phyloP scores from a whole-genome alignment of 2,113 vertebrate species.

The Oreocharis arfaki region DNA sequence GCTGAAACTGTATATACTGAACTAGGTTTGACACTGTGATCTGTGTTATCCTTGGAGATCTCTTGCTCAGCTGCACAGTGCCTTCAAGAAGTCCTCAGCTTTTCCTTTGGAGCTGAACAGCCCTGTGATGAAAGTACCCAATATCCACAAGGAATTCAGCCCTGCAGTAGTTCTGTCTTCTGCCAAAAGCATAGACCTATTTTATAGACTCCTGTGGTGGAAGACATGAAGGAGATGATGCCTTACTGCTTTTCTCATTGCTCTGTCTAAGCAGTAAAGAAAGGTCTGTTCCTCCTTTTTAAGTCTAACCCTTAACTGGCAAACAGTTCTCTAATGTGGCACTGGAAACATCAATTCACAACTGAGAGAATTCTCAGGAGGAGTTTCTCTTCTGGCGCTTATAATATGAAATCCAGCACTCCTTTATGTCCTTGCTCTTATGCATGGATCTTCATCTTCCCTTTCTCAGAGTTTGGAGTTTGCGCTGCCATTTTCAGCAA shows the following conservation, averaged over 20 bases:
- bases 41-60: not conserved
- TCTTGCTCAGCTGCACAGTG: not conserved
- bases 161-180: not conserved
- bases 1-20: not conserved
- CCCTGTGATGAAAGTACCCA: not conserved
- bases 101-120: not conserved
- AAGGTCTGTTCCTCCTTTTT: not conserved
- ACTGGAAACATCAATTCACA: not conserved
- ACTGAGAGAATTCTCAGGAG: not conserved
- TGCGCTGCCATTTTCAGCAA: not conserved
- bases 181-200: not conserved
- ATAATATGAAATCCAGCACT: not conserved
- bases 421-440: not conserved
- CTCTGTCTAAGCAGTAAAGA: not conserved
- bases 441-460: not conserved
- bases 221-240: not conserved
- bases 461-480: not conserved
- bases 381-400: not conserved
- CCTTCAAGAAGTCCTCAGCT: not conserved
- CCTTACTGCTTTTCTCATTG: not conserved
- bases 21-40: not conserved
- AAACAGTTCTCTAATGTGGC: not conserved
- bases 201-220: not conserved
- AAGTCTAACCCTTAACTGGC: not conserved
- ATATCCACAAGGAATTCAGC: not conserved